Conservation (phyloP, 2,888 invertebrate genomes). For the Leucoma salicis region DNA sequence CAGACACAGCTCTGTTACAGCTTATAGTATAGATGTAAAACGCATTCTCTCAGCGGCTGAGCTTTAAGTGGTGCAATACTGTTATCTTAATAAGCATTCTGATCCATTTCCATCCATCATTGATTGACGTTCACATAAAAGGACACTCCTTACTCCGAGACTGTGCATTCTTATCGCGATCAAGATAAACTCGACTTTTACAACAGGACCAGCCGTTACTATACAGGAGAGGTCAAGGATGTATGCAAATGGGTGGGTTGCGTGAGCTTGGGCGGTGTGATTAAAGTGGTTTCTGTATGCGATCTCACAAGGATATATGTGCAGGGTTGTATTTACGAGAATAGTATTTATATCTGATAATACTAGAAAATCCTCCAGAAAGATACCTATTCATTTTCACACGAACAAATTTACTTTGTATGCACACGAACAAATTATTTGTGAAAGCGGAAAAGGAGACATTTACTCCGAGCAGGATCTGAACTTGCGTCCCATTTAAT, state of each 20-base stretch:
- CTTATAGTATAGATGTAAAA: too few species aligned
- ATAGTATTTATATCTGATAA: too few species aligned
- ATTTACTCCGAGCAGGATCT: too few species aligned
- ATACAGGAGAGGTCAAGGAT: slow-evolving; percentile 29
- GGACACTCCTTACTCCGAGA: slow-evolving; percentile 51
- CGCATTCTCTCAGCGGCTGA: too few species aligned
- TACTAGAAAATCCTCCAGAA: too few species aligned
- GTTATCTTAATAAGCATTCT: slow-evolving; percentile 36
- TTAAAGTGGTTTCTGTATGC: slow-evolving; percentile 20
- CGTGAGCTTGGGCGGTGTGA: slow-evolving; percentile 21
- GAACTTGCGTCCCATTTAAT: too few species aligned
- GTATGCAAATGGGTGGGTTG: neutral
- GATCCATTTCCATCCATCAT: slow-evolving; percentile 50
- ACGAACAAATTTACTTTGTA: too few species aligned
- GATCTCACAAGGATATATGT: slow-evolving; percentile 18
- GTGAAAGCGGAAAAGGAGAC: too few species aligned
- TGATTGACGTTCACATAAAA: slow-evolving; percentile 58
- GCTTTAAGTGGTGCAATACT: slow-evolving; percentile 3
- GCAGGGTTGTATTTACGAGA: slow-evolving; percentile 18
- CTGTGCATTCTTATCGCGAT: slow-evolving; percentile 48
- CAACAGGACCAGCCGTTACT: slow-evolving; percentile 18
- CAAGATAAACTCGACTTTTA: slow-evolving; percentile 43
- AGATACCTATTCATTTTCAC: too few species aligned
- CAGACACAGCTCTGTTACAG: too few species aligned
- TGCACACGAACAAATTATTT: too few species aligned